Evolutionary conservation across 2,797 vertebrate species (phyloP).

Genomic region (Nyctalus aviator): DNA sequence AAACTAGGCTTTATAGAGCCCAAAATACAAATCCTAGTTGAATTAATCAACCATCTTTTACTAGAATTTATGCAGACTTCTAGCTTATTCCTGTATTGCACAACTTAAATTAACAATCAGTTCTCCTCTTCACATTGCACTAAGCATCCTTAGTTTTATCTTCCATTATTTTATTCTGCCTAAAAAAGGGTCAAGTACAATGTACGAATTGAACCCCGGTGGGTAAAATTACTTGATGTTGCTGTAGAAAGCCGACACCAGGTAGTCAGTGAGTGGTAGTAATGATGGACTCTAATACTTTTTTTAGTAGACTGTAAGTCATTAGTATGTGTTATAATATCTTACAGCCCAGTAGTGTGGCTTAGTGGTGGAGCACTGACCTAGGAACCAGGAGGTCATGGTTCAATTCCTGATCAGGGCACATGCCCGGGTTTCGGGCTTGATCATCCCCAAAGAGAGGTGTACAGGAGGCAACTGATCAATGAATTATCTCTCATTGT

Average conservation of each 20-base stretch:
- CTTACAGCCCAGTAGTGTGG: neutral
- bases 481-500: too few species aligned
- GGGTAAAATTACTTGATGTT: neutral
- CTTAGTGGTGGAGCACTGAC: too few species aligned
- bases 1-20: neutral
- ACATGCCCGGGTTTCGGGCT: too few species aligned
- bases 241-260: neutral
- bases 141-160: neutral
- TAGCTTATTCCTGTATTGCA: neutral
- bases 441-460: too few species aligned
- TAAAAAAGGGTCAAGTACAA: neutral
- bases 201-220: neutral
- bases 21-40: neutral
- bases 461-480: too few species aligned
- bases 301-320: neutral
- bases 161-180: neutral
- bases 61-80: conserved; percentile 16
- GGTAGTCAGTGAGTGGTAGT: neutral
- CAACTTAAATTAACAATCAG: neutral
- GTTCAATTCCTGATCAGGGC: too few species aligned
- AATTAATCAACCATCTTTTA: neutral
- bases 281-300: neutral
- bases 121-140: neutral
- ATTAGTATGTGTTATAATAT: neutral
- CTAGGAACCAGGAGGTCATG: too few species aligned